phyloP scores from a whole-genome alignment of 2,113 vertebrate species.

The Clarias gariepinus region DNA sequence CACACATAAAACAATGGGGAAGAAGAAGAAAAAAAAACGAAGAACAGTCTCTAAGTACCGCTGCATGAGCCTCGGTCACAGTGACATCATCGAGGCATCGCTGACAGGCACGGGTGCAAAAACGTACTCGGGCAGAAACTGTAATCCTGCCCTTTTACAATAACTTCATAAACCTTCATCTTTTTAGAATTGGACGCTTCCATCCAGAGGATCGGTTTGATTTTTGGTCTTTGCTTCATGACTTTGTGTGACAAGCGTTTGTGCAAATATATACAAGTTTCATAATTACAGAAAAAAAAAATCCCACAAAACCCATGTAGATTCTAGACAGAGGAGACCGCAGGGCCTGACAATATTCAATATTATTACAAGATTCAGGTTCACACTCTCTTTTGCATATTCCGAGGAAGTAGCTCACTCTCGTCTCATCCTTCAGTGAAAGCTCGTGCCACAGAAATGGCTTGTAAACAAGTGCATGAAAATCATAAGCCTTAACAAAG shows the following conservation, averaged over 20 bases:
- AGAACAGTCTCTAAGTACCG: background rate
- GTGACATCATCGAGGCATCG: background rate
- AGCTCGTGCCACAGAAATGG: background rate
- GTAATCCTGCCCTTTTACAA: background rate
- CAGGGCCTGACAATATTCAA: background rate
- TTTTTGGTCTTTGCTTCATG: slow-evolving; percentile 17
- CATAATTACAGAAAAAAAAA: background rate
- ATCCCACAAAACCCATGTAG: background rate
- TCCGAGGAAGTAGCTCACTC: background rate
- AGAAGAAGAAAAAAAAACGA: background rate
- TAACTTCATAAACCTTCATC: background rate
- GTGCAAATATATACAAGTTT: slow-evolving; percentile 4
- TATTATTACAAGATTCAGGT: background rate
- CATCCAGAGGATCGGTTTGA: background rate
- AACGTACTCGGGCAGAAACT: background rate
- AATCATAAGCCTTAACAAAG: background rate
- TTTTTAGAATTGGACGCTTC: background rate
- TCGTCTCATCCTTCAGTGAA: background rate
- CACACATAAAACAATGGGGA: background rate
- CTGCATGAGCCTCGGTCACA: background rate
- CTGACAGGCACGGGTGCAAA: slow-evolving; percentile 5
- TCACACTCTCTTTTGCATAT: background rate
- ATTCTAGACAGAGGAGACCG: background rate
- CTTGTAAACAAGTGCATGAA: slow-evolving; percentile 27
- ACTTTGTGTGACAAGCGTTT: background rate